Base-by-base conservation (phyloP, 2,113 vertebrate species). In the Misgurnus mizolepis region DNA sequence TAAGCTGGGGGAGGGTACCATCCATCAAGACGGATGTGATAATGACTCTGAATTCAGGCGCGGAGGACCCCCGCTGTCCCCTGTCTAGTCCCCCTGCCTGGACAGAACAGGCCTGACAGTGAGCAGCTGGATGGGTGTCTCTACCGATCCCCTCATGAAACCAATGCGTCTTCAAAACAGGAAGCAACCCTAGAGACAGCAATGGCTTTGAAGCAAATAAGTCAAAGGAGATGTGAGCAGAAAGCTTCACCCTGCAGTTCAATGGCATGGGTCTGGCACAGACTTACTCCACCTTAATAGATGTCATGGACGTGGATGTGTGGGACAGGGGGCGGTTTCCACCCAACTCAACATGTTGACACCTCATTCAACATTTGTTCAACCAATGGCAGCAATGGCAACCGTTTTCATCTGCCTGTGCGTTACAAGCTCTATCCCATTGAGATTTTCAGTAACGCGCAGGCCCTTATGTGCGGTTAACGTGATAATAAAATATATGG, bases 101-200 rank as follows among this genome's bases (percentile, higher is more conserved):
- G 64, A 82, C 84, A 83, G 85, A 76, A 39, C 78, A 22, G 76
- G 80, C 86, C 72, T 91, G 86, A 89, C 89, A 88, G 55, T 62
- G 82, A 87, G 85, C 88, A 91, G 88, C 85, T 85, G 84, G 9
- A 49, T 69, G 81, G 76, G 78, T 77, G 86, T 87, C 72, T 62
- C 11, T 27, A 81, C 82, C 85, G 87, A 87, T 83, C 83, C 86
- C 39, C 72, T 45, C 79, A 22, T 3, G 84, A 87, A 86, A 81
- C 61, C 78, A 77, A 80, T 76, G 58, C 86, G 87, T 84, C 87
- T 85, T 47, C 74, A 77, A 67, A 60, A 77, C 73, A 78, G 68
- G 56, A 80, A 60, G 55, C 56, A 55, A 69, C 71, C 40, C 3
- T 49, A 6, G 45, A 43, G 53, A 80, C 15, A 5, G 47, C 77